These are phyloP conservation scores for Apteryx owenii DNA, from an alignment of 2,113 vertebrate species.

Conservation along the genomic window DNA sequence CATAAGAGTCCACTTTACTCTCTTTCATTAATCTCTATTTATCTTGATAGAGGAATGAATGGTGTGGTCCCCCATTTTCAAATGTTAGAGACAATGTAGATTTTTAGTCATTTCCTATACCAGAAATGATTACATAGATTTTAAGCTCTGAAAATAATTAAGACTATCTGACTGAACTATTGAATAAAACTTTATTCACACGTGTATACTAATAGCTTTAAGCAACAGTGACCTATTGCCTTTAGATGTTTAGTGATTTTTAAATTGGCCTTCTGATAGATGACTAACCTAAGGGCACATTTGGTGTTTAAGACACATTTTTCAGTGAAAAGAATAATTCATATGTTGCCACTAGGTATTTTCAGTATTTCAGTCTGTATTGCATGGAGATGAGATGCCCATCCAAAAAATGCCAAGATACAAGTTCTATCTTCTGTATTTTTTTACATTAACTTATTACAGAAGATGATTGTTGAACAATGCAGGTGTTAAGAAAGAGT, in stretches of 20 bases:
- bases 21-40: not conserved
- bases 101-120: not conserved
- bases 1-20: not conserved
- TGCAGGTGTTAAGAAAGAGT: not conserved
- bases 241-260: constrained; percentile 49
- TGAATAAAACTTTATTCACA: not conserved
- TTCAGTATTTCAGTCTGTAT: not conserved
- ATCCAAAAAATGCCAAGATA: not conserved
- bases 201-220: not conserved
- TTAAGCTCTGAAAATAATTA: not conserved
- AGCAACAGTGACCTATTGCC: not conserved
- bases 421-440: not conserved
- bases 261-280: constrained; percentile 52
- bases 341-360: not conserved
- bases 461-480: not conserved
- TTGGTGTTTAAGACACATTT: constrained; percentile 49
- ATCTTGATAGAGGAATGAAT: not conserved
- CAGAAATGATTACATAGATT: not conserved
- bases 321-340: constrained; percentile 54
- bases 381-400: not conserved
- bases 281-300: constrained; percentile 44
- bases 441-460: not conserved
- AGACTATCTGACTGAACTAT: not conserved
- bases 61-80: not conserved
- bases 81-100: not conserved